phyloP scores from a whole-genome alignment of 2,888 invertebrate species.

The Lampropteryx suffumata region DNA sequence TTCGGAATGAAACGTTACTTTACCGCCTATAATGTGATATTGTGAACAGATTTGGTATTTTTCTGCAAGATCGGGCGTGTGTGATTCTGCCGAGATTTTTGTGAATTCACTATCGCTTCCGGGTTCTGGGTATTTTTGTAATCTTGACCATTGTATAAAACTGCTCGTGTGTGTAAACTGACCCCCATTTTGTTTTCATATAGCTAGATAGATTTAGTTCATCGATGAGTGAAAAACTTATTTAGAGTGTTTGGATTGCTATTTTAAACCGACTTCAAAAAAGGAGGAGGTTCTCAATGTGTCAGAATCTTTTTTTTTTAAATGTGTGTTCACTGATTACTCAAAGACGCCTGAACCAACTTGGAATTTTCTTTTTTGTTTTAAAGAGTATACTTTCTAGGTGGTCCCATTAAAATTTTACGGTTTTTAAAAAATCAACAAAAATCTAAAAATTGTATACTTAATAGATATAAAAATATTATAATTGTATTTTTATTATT shows the following conservation, averaged over 20 bases:
- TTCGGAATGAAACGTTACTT: conserved; percentile 58
- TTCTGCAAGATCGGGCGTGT: conserved; percentile 39
- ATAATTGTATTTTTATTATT: no score
- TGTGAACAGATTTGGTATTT: conserved; percentile 55
- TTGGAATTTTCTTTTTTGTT: no score
- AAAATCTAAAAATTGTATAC: no score
- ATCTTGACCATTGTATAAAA: conserved; percentile 31
- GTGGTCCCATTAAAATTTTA: no score
- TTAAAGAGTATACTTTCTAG: no score
- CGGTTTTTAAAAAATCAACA: no score
- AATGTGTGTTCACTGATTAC: no score
- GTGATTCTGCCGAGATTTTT: conserved; percentile 37
- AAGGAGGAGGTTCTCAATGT: no score
- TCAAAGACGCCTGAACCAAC: no score
- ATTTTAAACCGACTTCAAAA: no score
- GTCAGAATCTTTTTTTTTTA: no score
- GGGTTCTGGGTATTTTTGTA: conserved; percentile 24
- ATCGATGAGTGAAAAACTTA: conserved; percentile 5
- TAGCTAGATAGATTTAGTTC: conserved; percentile 1
- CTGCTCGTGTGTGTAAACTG: conserved; percentile 22
- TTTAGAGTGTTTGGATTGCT: neutral
- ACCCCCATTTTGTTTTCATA: conserved; percentile 10
- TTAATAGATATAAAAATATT: no score
- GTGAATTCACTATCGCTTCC: conserved; percentile 30
- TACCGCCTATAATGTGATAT: conserved; percentile 51